Percentiles rank a stretch among this genome's conserved stretches.
Conservation (phyloP, 2,113 vertebrate species). For the Pachyramphus minor region DNA sequence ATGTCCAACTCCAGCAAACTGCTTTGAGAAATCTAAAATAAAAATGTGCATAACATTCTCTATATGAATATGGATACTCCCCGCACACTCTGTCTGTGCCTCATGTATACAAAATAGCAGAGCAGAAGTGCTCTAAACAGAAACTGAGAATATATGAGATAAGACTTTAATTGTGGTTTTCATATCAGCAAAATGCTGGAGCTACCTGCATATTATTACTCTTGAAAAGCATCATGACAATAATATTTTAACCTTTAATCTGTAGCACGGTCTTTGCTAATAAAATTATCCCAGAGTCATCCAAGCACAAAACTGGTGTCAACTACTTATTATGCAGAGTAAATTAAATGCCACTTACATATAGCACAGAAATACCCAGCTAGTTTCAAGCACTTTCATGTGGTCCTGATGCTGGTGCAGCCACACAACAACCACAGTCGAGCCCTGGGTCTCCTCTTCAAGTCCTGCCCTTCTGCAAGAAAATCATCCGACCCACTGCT, state of each 20-base stretch:
- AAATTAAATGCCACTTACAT: constrained; percentile 38
- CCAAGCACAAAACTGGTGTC: not conserved
- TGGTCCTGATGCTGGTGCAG: not conserved
- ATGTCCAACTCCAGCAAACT: not conserved
- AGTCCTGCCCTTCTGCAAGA: not conserved
- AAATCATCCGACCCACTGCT: not conserved
- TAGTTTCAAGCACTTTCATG: not conserved
- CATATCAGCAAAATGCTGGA: constrained; percentile 8
- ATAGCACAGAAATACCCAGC: not conserved
- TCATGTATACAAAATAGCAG: not conserved
- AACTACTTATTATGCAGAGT: not conserved
- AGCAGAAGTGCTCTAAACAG: not conserved
- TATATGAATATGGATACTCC: not conserved
- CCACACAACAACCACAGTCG: accelerated
- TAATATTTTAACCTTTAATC: constrained; percentile 47
- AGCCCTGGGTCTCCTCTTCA: not conserved
- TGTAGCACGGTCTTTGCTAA: constrained; percentile 2
- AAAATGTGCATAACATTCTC: not conserved
- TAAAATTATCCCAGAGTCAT: constrained; percentile 23
- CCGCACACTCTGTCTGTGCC: not conserved
- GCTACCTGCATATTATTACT: constrained; percentile 1
- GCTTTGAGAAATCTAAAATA: not conserved
- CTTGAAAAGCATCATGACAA: not conserved
- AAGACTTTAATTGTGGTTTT: constrained; percentile 29
- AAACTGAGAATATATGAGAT: not conserved